phyloP scores from a whole-genome alignment of 1,140 invertebrate genomes.

The Drosophila dunni region DNA sequence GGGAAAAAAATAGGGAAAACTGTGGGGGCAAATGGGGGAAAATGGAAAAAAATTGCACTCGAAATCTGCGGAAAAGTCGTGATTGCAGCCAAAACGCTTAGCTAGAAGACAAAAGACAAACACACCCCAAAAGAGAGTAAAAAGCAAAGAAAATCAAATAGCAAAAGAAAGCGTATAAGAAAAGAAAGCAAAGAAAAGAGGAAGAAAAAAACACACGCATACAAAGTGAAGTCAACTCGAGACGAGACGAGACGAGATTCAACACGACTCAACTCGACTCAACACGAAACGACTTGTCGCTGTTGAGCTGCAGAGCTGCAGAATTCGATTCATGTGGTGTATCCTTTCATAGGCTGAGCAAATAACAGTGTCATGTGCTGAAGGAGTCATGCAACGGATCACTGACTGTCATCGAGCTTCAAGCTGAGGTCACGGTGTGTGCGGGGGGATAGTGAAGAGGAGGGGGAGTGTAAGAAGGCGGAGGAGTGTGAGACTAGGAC shows the following conservation, averaged over 20 bases:
- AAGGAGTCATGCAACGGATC: constrained; percentile 48
- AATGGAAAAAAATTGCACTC: constrained; percentile 71
- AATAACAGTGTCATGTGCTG: constrained; percentile 59
- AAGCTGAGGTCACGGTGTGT: constrained; percentile 1
- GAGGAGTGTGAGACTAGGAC: not conserved
- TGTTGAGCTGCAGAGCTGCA: not conserved
- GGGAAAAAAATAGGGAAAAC: constrained; percentile 20
- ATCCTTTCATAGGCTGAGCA: constrained; percentile 50
- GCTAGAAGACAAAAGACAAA: constrained; percentile 43
- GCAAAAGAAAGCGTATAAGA: constrained; percentile 51
- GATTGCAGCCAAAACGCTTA: constrained; percentile 81
- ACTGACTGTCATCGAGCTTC: constrained; percentile 32
- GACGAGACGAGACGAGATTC: constrained; percentile 22
- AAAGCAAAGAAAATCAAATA: constrained; percentile 34
- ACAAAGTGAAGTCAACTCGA: constrained; percentile 70
- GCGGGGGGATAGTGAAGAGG: not conserved
- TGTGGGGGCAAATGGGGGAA: not conserved
- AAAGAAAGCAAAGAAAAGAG: constrained; percentile 70
- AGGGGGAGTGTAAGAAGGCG: not conserved
- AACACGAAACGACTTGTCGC: too few relatives aligned
- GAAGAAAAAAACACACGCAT: constrained; percentile 67
- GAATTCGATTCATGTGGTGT: not conserved
- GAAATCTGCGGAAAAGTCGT: constrained; percentile 81
- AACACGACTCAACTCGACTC: constrained; percentile 8
- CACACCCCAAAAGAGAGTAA: constrained; percentile 4